Percentiles rank a stretch among this genome's conserved stretches.
Evolutionary conservation across 2,113 vertebrate genomes (phyloP).

Genomic region (Telmatochromis brachygnathus): DNA sequence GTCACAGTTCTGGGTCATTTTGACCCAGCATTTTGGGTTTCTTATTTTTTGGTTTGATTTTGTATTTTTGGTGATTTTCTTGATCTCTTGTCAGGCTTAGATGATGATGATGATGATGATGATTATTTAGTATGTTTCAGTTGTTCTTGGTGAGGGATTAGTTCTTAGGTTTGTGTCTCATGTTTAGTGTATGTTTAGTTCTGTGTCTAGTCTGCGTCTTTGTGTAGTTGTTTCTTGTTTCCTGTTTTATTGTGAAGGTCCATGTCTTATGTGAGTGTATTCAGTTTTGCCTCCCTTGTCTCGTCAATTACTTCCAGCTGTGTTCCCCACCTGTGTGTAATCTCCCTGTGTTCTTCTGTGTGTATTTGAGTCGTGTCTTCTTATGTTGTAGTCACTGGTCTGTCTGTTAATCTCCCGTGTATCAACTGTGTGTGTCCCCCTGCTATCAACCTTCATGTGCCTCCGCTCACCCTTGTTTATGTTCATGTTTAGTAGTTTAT

Average conservation of each 20-base stretch:
- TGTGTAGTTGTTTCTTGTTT: background rate
- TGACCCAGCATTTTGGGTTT: background rate
- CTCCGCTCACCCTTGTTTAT: background rate
- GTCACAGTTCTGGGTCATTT: background rate
- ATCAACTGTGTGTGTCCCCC: background rate
- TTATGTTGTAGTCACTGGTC: background rate
- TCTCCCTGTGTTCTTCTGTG: background rate
- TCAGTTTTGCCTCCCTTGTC: background rate
- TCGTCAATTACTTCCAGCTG: fast-evolving
- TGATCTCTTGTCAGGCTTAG: background rate
- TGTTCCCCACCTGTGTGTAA: background rate
- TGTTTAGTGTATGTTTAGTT: background rate
- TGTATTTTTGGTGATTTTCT: background rate
- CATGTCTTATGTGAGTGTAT: background rate
- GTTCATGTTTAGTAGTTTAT: background rate
- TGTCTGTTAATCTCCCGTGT: background rate
- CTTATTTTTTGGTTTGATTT: background rate
- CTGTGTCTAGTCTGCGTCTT: background rate
- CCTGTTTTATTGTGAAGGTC: background rate
- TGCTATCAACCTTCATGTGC: background rate
- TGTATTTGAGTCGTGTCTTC: background rate
- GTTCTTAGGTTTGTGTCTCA: background rate
- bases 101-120: background rate
- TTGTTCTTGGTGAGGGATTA: background rate
- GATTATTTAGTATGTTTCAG: background rate